A percentile compares a stretch with the other conserved stretches of the same genome.
These are phyloP conservation scores for Saguinus midas DNA, from an alignment of 2,113 vertebrate species.

Conservation along the genomic window DNA sequence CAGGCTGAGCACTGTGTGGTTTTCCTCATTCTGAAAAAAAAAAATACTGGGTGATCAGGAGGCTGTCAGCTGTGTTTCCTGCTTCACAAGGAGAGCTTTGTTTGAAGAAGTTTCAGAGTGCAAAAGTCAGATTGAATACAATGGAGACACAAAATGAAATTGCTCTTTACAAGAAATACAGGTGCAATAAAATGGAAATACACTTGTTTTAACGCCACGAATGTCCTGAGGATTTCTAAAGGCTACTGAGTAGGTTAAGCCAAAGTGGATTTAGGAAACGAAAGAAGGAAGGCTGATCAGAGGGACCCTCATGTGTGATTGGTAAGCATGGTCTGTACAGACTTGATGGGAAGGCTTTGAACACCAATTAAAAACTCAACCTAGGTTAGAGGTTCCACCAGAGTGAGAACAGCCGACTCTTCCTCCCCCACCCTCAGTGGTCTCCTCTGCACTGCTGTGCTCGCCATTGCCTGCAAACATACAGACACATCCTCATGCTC, in stretches of 20 bases:
- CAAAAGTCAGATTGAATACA: constrained; percentile 68
- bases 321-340: too few species aligned
- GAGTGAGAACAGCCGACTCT: neutral
- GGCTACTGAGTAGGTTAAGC: constrained; percentile 47
- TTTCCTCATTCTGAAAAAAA: constrained; percentile 17
- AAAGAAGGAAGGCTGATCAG: neutral
- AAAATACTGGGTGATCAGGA: neutral
- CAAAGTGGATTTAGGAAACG: neutral
- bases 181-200: constrained; percentile 63
- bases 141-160: constrained; percentile 74
- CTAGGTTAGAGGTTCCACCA: neutral
- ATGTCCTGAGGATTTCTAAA: constrained; percentile 66
- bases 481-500: neutral
- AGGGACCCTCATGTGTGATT: neutral
- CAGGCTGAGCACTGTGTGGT: neutral
- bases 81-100: constrained; percentile 66
- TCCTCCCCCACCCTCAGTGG: neutral
- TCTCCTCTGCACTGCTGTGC: neutral
- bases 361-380: neutral
- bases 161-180: constrained; percentile 74
- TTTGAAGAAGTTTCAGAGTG: constrained; percentile 72
- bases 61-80: constrained; percentile 46
- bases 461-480: neutral
- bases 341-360: neutral
- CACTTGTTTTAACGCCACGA: constrained; percentile 60